Evolutionary conservation across 2,797 vertebrate species (phyloP).

Genomic region (Triplophysa yarkandensis): DNA sequence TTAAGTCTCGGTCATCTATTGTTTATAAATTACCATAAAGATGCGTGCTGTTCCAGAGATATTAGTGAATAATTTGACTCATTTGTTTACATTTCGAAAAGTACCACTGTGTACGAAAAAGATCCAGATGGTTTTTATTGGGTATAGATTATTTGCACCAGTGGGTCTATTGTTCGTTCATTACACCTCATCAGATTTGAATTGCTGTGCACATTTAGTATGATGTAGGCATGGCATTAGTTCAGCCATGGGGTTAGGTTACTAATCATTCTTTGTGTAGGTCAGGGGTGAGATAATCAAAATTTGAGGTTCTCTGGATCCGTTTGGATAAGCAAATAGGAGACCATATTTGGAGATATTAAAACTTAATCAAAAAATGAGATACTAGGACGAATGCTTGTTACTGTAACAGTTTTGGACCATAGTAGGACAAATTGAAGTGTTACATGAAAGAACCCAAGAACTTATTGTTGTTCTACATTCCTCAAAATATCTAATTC

Average conservation of each 20-base stretch:
- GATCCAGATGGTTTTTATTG: conserved; percentile 35
- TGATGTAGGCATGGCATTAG: not conserved
- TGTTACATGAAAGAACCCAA: too few species aligned
- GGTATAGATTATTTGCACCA: conserved; percentile 32
- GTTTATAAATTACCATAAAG: conserved; percentile 56
- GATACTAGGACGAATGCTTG: too few species aligned
- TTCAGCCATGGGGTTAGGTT: not conserved
- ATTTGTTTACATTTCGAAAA: conserved; percentile 58
- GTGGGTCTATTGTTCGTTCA: conserved; percentile 25
- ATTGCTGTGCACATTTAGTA: not conserved
- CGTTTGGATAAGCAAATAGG: not conserved
- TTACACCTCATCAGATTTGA: conserved; percentile 1
- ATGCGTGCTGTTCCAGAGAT: conserved; percentile 51
- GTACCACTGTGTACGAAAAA: conserved; percentile 37
- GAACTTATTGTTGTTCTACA: too few species aligned
- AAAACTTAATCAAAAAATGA: too few species aligned
- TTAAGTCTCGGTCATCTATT: conserved; percentile 52
- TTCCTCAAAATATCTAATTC: too few species aligned
- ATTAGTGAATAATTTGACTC: conserved; percentile 52
- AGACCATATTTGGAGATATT: not conserved
- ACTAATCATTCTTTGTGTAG: not conserved
- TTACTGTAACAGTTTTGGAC: too few species aligned
- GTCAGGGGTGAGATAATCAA: not conserved
- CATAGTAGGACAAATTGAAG: too few species aligned
- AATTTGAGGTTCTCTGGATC: not conserved